Percentiles rank a stretch among this genome's conserved stretches.
Conservation (phyloP, 2,113 vertebrate species). For the Rhagologus leucostigma region DNA sequence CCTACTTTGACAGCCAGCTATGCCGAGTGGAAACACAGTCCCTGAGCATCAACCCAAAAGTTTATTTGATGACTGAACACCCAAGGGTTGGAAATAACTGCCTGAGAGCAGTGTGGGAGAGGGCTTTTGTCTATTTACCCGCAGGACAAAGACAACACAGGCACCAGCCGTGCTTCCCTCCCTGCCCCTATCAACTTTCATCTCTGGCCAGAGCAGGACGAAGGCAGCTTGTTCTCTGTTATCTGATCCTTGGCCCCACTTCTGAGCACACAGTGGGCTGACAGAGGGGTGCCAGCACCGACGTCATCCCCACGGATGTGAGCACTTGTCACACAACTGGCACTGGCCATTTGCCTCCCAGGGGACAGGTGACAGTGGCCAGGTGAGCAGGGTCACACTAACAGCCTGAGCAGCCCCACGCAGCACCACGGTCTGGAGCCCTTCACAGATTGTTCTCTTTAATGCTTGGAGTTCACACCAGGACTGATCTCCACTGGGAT, state of each 20-base stretch:
- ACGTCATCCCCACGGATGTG: rapidly evolving
- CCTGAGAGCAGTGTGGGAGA: neutral
- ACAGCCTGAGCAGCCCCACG: neutral
- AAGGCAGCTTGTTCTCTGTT: neutral
- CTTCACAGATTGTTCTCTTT: neutral
- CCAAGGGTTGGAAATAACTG: neutral
- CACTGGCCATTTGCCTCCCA: rapidly evolving
- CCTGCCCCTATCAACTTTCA: neutral
- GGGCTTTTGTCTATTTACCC: neutral
- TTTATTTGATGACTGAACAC: neutral
- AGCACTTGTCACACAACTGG: neutral
- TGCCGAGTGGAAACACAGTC: neutral
- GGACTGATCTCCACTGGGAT: neutral
- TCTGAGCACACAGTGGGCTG: neutral
- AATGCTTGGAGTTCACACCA: neutral
- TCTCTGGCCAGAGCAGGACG: neutral
- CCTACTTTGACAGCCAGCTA: constrained; percentile 5
- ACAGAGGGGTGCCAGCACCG: neutral
- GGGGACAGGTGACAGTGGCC: neutral
- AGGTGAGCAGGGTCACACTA: neutral
- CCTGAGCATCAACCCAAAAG: neutral
- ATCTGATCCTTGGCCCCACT: constrained; percentile 4
- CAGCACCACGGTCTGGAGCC: rapidly evolving
- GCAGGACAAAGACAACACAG: neutral
- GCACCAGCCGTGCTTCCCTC: neutral